Base-by-base conservation (phyloP, 1,140 invertebrate species). In the Lutraria rhynchaena region DNA sequence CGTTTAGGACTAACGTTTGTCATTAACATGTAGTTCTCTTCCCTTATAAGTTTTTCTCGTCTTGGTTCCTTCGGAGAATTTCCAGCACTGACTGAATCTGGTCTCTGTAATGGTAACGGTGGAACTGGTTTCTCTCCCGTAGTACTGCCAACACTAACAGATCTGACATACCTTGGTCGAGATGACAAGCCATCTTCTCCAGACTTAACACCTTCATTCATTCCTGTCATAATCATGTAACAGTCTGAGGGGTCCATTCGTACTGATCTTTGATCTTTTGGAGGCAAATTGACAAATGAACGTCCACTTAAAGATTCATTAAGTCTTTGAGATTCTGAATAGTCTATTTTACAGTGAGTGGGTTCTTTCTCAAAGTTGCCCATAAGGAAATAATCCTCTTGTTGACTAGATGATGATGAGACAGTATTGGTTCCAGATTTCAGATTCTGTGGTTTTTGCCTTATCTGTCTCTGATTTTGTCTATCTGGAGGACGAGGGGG, bases 331-430 rank as follows among this genome's bases (percentile, higher is more conserved):
- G 78, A 53, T 65, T 81, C 78, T 27, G 37, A 22, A 57, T 51
- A 81, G 46, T 63, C 53, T 3, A 63, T 81, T 53, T 33, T 81
- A 55, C 78, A 73, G 31, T 73, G 69, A 19, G 71, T 82, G 7
- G 85, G 82, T 67, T 85, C 83, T 51, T 77, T 82, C 13, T 80
- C 80, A 63, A 88, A 89, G 22, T 82, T 84, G 11, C 86, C 85
- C 89, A 90, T 90, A 22, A 88, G 35, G 13, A 89, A 81, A 60
- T 90, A 90, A 49, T 87, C 86, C 58, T 86, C 85, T 22, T 75
- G 57, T 41, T 77, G 69, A 74, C 78, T 81, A 55, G 78, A 74
- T 44, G 44, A 73, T 27, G 46, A 80, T 35, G 46, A 22, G 69
- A 67, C 49, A 31, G 35, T 60, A 51, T 57, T 51, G 27, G 27